Evolutionary conservation across 2,888 invertebrate genomes (phyloP), one percentile per base, ranked within the genome.

Genomic region (Anoplius nigerrimus): DNA sequence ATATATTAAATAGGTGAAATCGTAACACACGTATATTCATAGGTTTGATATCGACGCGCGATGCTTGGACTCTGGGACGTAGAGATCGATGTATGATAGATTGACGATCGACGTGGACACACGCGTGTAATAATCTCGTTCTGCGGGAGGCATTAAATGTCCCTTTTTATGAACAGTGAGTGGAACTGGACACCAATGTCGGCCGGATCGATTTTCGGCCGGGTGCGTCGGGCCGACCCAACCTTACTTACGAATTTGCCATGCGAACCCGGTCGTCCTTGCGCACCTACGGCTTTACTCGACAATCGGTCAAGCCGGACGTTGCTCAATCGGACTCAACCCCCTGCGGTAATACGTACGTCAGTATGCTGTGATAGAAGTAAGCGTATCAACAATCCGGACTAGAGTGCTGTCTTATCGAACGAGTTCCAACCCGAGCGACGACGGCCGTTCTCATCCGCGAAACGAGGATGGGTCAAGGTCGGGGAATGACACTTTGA

Each of bases 301-400:
- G 48, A 48, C 48, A 3, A 48, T 48, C 48, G 48, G 18, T 18
- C 18, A 6, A 18, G 48, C 48, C 42, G 8, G 48, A 18, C 16
- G 16, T 48, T 16, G 48, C 48, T 48, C 48, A 48, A 48, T 34
- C 34, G 34, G 18, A 16, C 48, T 18, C 16, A 18, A 48, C 18
- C n/a, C 48, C 48, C 8, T 5, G 34, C 34, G 34, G 34, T 34
- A 34, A 34, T 34, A 48, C 18, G 48, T 48, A 18, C 48, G 18
- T 48, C 48, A 73, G 79, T 81, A 84, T 85, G 84, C 85, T 85
- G 85, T 85, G 85, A 85, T 85, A 85, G 85, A 85, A 84, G 83
- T 85, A 85, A 85, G 85, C 85, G 85, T 84, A 85, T 85, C 22
- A 48, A 24, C 42, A 22, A 45, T 22, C n/a, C 52, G 52, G 15